These are phyloP conservation scores for Anarhynchus alexandrinus DNA, from an alignment of 2,113 vertebrate species.

Conservation along the genomic window DNA sequence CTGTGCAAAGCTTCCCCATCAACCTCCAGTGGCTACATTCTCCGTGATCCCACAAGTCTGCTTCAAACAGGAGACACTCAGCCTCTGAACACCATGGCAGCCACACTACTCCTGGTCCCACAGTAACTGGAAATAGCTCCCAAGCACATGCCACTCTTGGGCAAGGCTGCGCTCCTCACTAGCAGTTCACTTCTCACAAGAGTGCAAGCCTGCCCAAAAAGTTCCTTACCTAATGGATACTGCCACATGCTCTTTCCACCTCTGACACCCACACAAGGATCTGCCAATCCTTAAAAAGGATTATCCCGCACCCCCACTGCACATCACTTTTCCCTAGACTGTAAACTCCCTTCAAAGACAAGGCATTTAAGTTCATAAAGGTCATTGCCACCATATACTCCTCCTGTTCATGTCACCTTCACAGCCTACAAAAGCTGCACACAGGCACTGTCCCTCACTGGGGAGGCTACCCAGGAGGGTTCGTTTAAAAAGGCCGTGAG, in stretches of 20 bases:
- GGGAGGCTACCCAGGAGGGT: too few relatives aligned
- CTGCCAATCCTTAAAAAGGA: not conserved
- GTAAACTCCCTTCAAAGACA: not conserved
- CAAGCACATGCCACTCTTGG: not conserved
- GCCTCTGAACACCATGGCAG: not conserved
- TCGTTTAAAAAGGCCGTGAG: not conserved
- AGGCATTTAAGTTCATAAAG: not conserved
- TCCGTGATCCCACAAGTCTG: not conserved
- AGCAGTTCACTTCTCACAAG: not conserved
- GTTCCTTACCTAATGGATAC: not conserved
- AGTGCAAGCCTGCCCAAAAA: not conserved
- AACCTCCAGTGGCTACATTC: not conserved
- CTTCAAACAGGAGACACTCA: not conserved
- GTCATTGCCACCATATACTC: not conserved
- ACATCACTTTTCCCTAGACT: not conserved
- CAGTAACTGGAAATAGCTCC: not conserved
- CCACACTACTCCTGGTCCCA: not conserved
- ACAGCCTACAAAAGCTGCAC: not conserved
- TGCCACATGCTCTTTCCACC: not conserved
- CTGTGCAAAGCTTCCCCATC: accelerated
- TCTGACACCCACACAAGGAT: not conserved
- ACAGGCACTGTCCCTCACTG: not conserved
- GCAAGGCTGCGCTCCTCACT: not conserved
- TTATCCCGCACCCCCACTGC: not conserved
- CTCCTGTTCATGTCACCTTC: not conserved